A percentile compares a stretch with the other conserved stretches of the same genome.
Conservation (phyloP, 2,888 invertebrate species). For the Notodonta ziczac region DNA sequence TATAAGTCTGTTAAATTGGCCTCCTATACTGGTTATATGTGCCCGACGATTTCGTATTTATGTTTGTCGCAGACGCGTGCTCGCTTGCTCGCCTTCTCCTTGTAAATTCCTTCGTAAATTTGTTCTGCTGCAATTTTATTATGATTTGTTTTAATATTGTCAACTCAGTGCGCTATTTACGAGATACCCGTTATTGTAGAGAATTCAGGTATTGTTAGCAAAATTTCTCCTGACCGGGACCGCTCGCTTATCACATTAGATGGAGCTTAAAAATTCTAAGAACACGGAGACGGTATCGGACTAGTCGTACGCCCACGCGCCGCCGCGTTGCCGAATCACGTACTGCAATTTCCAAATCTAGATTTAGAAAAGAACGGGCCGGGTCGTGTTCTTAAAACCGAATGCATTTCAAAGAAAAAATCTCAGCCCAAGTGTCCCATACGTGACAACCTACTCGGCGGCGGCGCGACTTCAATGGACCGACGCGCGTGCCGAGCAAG, state of each 20-base stretch:
- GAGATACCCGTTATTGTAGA: conserved; percentile 22
- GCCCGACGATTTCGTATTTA: conserved; percentile 66
- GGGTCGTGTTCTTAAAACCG: conserved; percentile 61
- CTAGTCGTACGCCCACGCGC: conserved; percentile 57
- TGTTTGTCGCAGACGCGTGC: conserved; percentile 60
- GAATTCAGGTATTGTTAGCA: conserved; percentile 32
- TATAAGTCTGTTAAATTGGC: conserved; percentile 85
- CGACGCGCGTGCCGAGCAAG: conserved; percentile 49
- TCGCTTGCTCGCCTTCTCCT: conserved; percentile 57
- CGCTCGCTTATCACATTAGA: conserved; percentile 47
- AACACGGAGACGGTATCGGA: conserved; percentile 47
- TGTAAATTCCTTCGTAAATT: conserved; percentile 66
- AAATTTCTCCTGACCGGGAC: conserved; percentile 36
- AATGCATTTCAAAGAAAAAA: conserved; percentile 69
- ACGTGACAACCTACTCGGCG: conserved; percentile 60
- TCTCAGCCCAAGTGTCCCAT: conserved; percentile 49
- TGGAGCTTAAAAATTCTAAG: conserved; percentile 45
- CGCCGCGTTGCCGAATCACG: conserved; percentile 56
- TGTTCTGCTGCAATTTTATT: conserved; percentile 51
- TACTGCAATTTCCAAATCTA: conserved; percentile 72
- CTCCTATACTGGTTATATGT: conserved; percentile 72
- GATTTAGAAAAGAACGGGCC: conserved; percentile 65
- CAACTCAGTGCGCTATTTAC: conserved; percentile 29
- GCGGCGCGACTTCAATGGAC: conserved; percentile 65
- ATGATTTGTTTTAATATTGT: conserved; percentile 45